A percentile compares a stretch with the other conserved stretches of the same genome.
Conservation (phyloP, 1,140 invertebrate species). For the Subanguina moxae region DNA sequence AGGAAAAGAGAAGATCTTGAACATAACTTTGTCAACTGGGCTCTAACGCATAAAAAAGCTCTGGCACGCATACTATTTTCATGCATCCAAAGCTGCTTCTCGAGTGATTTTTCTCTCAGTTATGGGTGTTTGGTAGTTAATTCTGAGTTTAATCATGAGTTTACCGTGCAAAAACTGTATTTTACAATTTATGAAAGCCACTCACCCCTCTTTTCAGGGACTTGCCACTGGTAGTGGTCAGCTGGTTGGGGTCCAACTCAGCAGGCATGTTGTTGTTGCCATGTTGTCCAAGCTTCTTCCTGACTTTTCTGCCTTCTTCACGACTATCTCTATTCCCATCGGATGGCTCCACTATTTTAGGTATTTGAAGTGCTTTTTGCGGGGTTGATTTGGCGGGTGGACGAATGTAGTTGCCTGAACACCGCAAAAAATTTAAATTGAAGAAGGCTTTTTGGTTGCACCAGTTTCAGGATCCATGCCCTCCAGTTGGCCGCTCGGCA, state of each 20-base stretch:
- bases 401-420: conserved; percentile 5
- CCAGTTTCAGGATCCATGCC: conserved; percentile 25
- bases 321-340: not conserved
- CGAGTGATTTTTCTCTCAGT: too few species aligned
- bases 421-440: not conserved
- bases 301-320: not conserved
- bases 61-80: too few species aligned
- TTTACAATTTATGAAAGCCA: not conserved
- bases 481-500: not conserved
- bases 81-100: too few species aligned
- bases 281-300: not conserved
- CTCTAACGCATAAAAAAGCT: too few species aligned
- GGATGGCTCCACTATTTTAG: not conserved
- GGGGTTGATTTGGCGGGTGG: not conserved
- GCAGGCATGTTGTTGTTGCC: not conserved
- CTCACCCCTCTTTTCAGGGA: conserved; percentile 2
- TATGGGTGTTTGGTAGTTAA: not conserved
- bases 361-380: not conserved
- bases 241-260: conserved; percentile 1
- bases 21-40: too few species aligned
- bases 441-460: not conserved
- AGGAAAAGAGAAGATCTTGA: too few species aligned
- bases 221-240: conserved; percentile 4
- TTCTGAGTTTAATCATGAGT: too few species aligned
- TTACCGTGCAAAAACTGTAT: not conserved